Conservation (phyloP, 2,113 vertebrate genomes). For the Pardalotus punctatus region DNA sequence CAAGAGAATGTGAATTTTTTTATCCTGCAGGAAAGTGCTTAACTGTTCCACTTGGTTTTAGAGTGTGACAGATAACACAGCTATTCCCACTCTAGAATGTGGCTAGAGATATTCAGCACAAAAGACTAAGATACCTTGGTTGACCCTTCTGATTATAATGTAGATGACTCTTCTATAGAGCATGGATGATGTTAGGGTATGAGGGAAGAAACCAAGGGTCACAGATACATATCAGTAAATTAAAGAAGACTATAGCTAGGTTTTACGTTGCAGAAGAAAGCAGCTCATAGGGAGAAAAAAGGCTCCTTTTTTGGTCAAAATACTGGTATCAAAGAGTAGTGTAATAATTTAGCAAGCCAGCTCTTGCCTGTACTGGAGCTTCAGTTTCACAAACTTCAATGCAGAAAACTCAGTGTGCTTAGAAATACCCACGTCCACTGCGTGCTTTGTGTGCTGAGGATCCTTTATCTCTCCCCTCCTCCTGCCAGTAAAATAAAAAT, state of each 20-base stretch:
- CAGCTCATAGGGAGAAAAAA: not conserved
- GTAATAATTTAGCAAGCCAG: not conserved
- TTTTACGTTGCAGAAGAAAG: not conserved
- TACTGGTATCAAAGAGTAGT: not conserved
- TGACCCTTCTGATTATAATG: not conserved
- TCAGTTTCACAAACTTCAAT: not conserved
- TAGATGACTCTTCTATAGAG: not conserved
- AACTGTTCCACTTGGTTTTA: not conserved
- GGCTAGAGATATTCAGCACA: not conserved
- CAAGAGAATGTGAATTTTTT: not conserved
- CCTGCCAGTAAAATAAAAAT: not conserved
- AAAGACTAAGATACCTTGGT: not conserved
- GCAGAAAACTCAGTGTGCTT: not conserved
- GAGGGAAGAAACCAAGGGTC: not conserved
- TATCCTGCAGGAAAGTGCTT: not conserved
- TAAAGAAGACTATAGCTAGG: not conserved
- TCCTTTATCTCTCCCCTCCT: not conserved
- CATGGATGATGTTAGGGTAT: not conserved
- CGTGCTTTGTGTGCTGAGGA: fast-evolving
- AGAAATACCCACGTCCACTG: not conserved
- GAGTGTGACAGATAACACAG: not conserved
- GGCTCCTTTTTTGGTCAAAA: not conserved
- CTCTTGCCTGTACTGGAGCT: not conserved
- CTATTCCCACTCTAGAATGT: not conserved
- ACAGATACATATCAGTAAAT: not conserved